These are phyloP conservation scores for Portunus trituberculatus DNA, from an alignment of 1,140 invertebrate genomes.

Conservation along the genomic window DNA sequence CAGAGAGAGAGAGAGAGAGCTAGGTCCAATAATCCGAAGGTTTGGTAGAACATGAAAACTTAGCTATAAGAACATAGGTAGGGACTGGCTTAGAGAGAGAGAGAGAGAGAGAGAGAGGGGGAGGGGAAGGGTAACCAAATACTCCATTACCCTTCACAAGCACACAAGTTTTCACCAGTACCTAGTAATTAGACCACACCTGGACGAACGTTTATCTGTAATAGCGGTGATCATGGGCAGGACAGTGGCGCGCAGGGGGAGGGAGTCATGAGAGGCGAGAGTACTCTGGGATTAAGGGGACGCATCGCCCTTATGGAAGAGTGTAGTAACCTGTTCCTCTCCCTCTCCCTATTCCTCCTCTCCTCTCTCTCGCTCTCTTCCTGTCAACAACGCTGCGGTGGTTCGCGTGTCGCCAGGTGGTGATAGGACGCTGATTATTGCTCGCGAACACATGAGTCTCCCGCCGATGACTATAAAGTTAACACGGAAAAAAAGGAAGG, in stretches of 20 bases:
- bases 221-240: background rate
- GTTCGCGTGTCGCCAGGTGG: no score
- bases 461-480: no score
- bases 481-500: no score
- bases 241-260: background rate
- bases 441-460: no score
- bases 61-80: no score
- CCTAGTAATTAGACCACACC: conserved; percentile 10
- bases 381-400: no score
- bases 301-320: background rate
- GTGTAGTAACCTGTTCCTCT: no score
- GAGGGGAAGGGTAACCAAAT: background rate
- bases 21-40: no score
- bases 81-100: conserved; percentile 5
- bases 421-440: no score
- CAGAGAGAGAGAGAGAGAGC: conserved; percentile 23
- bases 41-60: background rate
- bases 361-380: background rate
- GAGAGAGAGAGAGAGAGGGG: background rate
- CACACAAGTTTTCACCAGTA: background rate
- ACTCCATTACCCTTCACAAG: background rate
- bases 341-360: background rate
- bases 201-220: background rate
- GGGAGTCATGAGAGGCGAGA: background rate
- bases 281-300: background rate